Evolutionary conservation across 2,113 vertebrate genomes (phyloP).

Genomic region (Oceanodroma tethys): DNA sequence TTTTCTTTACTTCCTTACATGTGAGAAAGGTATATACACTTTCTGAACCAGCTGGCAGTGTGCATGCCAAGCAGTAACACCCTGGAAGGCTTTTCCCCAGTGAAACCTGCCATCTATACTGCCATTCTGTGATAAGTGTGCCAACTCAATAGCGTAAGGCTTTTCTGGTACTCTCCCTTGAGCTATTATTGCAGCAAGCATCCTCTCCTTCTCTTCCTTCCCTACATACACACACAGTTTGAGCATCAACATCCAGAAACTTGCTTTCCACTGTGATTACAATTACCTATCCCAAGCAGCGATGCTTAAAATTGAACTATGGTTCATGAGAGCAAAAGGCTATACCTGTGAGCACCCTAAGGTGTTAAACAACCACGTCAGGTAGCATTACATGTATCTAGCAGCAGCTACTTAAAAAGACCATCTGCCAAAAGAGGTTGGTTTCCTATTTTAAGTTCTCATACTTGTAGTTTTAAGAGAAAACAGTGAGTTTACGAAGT

Average conservation of each 20-base stretch:
- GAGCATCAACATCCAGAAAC: constrained; percentile 41
- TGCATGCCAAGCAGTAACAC: background rate
- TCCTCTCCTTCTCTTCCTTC: constrained; percentile 1
- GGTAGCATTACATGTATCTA: constrained; percentile 44
- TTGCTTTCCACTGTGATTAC: constrained; percentile 60
- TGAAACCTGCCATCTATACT: background rate
- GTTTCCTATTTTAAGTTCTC: constrained; percentile 56
- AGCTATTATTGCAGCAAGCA: constrained; percentile 36
- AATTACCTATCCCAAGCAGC: constrained; percentile 67
- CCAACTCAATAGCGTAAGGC: constrained; percentile 27
- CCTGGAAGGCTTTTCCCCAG: background rate
- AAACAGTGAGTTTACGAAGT: constrained; percentile 41
- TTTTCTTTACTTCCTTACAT: background rate
- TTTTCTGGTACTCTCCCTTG: constrained; percentile 55
- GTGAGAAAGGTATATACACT: background rate
- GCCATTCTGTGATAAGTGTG: constrained; percentile 27
- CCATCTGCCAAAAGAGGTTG: constrained; percentile 67
- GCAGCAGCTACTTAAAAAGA: constrained; percentile 57
- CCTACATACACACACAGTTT: background rate
- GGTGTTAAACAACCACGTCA: constrained; percentile 71
- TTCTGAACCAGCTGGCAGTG: constrained; percentile 35
- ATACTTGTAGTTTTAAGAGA: constrained; percentile 43
- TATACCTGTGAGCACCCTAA: constrained; percentile 71
- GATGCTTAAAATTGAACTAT: constrained; percentile 80
- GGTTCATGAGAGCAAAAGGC: constrained; percentile 68